Evolutionary conservation across 2,888 invertebrate species (phyloP), one percentile per base, ranked within the genome.

Genomic region (Polyommatus iphigenia): DNA sequence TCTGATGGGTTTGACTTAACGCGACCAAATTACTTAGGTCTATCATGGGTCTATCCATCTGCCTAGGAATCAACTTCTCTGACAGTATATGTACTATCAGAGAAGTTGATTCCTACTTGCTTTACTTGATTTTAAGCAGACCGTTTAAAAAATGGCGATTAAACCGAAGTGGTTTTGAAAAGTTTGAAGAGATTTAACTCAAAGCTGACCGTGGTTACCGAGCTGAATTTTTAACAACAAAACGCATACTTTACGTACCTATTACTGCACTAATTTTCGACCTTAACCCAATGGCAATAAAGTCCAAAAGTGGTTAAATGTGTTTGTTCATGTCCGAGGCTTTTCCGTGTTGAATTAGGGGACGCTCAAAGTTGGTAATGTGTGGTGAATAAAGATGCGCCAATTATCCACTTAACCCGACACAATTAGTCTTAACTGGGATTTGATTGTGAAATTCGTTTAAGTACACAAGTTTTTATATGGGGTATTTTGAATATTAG

Each of bases 141-240:
- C 54, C 54, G 46, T 46, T 13, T 18, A 67, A 6, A 67, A 67
- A 67, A 67, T 67, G 1, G 95, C 98, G 29, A 96, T 98, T 83
- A 98, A 97, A 77, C 99, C 99, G 93, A 98, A 98, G 0, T 99
- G 98, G 98, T 87, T 87, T 85, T 85, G 87, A 87, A 85, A 87
- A 87, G 88, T 87, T 90, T 88, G 87, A 86, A 86, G 83, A 82
- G 86, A 87, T 78, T 81, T 79, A 80, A 80, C 79, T 78, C 78
- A 78, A 77, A 72, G 76, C 77, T 62, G 71, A 46, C 88, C 87
- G 86, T 85, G 85, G 87, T 88, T 86, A 86, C 84, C 78, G 87
- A 86, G 85, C 87, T 87, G 82, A 87, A 87, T 87, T 88, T 89
- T 90, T 89, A 89, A 89, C 90, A 88, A 85, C 85, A 87, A 88